phyloP scores from a whole-genome alignment of 2,888 invertebrate genomes.

The Proisotoma minuta region DNA sequence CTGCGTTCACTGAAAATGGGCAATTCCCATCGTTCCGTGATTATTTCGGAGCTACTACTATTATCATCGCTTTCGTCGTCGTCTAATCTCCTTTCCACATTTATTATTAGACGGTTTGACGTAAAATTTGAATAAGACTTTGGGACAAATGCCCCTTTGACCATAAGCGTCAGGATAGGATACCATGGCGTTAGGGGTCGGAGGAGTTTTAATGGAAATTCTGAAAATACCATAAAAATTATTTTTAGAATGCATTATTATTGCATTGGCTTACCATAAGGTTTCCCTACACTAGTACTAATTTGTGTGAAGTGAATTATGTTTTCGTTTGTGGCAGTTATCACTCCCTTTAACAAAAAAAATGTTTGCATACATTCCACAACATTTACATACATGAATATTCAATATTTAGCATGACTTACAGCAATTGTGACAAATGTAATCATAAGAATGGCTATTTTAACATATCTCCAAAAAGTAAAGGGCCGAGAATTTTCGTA shows the following conservation, averaged over 20 bases:
- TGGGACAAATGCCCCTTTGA: conserved; percentile 62
- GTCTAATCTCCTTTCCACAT: conserved; percentile 26
- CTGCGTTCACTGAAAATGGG: conserved; percentile 27
- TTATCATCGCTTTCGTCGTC: too few relatives aligned
- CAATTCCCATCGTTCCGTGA: conserved; percentile 35
- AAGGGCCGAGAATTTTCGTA: conserved; percentile 31
- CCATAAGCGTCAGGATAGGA: conserved; percentile 53
- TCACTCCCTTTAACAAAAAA: conserved; percentile 26
- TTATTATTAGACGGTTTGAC: conserved; percentile 23
- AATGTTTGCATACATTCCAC: neutral
- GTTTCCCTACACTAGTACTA: conserved; percentile 21
- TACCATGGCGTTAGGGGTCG: conserved; percentile 26
- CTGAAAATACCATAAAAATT: conserved; percentile 18
- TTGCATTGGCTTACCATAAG: conserved; percentile 22
- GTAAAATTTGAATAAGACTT: conserved; percentile 52
- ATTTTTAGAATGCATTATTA: neutral
- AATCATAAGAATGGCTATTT: conserved; percentile 32
- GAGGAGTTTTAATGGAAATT: conserved; percentile 28
- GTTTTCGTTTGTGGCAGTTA: conserved; percentile 38
- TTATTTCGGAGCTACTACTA: too few relatives aligned
- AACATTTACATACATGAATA: too few relatives aligned
- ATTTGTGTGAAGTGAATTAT: conserved; percentile 29
- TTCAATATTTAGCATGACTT: conserved; percentile 18
- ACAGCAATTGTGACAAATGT: conserved; percentile 36
- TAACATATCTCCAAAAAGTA: conserved; percentile 36